Conservation (phyloP, 2,113 vertebrate genomes). For the Stegastes partitus region DNA sequence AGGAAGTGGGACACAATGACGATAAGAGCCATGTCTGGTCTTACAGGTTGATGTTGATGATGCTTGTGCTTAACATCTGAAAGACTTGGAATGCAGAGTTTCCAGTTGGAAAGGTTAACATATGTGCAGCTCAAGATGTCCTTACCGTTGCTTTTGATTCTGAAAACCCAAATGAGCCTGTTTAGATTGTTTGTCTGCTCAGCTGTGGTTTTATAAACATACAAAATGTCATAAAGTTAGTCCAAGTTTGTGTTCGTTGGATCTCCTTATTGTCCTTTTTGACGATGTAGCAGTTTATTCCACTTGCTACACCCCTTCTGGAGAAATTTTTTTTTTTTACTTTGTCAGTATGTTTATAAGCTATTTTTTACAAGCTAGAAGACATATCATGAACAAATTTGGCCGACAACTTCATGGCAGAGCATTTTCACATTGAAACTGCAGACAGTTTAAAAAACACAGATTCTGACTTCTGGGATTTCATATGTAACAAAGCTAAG, state of each 20-base stretch:
- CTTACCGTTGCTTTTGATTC: background rate
- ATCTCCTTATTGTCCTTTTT: too few species aligned
- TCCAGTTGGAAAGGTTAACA: conserved; percentile 57
- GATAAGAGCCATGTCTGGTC: conserved; percentile 37
- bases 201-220: background rate
- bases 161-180: background rate
- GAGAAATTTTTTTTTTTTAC: too few species aligned
- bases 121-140: conserved; percentile 12
- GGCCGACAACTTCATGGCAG: too few species aligned
- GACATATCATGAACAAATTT: too few species aligned
- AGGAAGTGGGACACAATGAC: conserved; percentile 37
- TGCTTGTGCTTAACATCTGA: conserved; percentile 7
- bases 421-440: too few species aligned
- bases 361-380: too few species aligned
- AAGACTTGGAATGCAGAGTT: conserved; percentile 69
- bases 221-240: background rate
- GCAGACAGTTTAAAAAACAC: too few species aligned
- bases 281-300: too few species aligned
- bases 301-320: background rate
- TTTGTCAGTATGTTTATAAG: too few species aligned
- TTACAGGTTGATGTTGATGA: conserved; percentile 45
- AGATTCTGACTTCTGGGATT: too few species aligned
- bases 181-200: conserved; percentile 6
- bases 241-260: background rate
- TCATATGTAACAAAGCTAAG: too few species aligned